These are phyloP conservation scores for Tridacna gigas DNA, from an alignment of 2,888 invertebrate genomes.

Conservation along the genomic window DNA sequence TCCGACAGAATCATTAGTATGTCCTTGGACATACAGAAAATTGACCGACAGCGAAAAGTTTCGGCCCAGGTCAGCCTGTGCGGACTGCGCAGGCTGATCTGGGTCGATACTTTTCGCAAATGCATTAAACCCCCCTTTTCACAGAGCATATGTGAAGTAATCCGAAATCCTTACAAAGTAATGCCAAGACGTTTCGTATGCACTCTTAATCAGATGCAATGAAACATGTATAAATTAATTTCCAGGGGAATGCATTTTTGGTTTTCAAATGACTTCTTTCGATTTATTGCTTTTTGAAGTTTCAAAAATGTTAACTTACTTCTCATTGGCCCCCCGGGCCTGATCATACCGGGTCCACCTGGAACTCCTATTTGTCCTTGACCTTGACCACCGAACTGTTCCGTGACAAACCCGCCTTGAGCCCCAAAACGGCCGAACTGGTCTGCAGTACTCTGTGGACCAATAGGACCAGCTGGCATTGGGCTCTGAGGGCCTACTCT, in stretches of 20 bases:
- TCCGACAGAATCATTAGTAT: too few species aligned
- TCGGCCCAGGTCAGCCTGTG: too few species aligned
- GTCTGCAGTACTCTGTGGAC: not conserved
- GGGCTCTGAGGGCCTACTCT: not conserved
- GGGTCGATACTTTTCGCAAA: too few species aligned
- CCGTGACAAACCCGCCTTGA: not conserved
- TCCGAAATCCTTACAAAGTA: too few species aligned
- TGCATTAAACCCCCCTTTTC: too few species aligned
- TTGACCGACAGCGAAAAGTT: too few species aligned
- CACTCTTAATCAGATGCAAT: too few species aligned
- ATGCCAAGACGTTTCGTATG: too few species aligned
- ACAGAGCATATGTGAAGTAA: too few species aligned
- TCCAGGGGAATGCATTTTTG: not conserved
- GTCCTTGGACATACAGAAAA: too few species aligned
- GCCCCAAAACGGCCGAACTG: not conserved
- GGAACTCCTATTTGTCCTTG: not conserved
- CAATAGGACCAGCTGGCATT: not conserved
- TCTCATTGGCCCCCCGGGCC: constrained; percentile 25
- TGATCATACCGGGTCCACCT: not conserved
- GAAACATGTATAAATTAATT: not conserved
- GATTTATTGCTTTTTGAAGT: too few species aligned
- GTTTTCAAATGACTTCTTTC: not conserved
- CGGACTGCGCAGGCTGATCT: too few species aligned
- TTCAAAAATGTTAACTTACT: constrained; percentile 36
- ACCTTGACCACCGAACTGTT: not conserved